Percentiles rank a stretch among this genome's conserved stretches.
Evolutionary conservation across 2,888 invertebrate species (phyloP).

Genomic region (Chrysotoxum bicinctum): DNA sequence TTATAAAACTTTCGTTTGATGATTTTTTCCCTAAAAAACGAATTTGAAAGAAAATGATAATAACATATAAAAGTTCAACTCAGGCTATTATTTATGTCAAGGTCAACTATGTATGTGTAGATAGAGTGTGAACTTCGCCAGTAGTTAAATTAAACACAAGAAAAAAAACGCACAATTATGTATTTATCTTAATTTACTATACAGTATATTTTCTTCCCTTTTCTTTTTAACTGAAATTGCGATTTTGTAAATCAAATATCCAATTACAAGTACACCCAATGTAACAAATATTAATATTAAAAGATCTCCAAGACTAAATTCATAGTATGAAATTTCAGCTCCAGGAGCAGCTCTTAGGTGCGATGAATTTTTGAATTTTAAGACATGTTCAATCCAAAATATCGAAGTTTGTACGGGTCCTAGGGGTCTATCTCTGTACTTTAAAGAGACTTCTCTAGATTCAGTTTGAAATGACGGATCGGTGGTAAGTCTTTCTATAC

Average conservation of each 20-base stretch:
- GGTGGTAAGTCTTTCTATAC: constrained; percentile 78
- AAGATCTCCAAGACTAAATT: constrained; percentile 80
- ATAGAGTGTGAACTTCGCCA: too few relatives aligned
- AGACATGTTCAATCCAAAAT: constrained; percentile 81
- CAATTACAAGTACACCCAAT: constrained; percentile 56
- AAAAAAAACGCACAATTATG: background rate
- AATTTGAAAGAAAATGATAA: too few relatives aligned
- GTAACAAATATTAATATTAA: constrained; percentile 79
- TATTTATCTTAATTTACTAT: constrained; percentile 74
- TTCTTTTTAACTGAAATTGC: constrained; percentile 70
- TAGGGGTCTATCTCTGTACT: constrained; percentile 80
- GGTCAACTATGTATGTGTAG: too few relatives aligned
- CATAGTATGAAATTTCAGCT: constrained; percentile 77
- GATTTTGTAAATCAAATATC: constrained; percentile 61
- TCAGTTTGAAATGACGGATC: constrained; percentile 78
- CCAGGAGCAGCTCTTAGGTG: constrained; percentile 79
- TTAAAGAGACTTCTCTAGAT: constrained; percentile 78
- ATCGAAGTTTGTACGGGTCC: constrained; percentile 80
- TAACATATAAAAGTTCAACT: too few relatives aligned
- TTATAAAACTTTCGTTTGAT: too few relatives aligned
- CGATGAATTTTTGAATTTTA: constrained; percentile 79
- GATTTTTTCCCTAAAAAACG: too few relatives aligned
- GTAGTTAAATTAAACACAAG: too few relatives aligned
- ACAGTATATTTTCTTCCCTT: constrained; percentile 74
- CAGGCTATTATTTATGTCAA: too few relatives aligned